Evolutionary conservation across 1,140 invertebrate species (phyloP), one percentile per base, ranked within the genome.

Genomic region (Atta cephalotes): DNA sequence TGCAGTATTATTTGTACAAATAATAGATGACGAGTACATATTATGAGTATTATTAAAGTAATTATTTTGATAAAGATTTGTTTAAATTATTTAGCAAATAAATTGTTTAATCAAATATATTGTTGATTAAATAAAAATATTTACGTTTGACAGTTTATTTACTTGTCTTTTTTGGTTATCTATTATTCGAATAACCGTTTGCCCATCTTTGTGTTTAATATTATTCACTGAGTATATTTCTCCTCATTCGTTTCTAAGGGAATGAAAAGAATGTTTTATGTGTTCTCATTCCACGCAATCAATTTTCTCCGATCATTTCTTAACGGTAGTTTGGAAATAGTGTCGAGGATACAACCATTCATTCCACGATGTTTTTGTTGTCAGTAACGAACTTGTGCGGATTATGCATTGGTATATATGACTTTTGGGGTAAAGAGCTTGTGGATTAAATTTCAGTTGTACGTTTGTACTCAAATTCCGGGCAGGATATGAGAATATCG

Each of bases 391-490:
- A 28, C 25, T n/a, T 58, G 9, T 45, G 39, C 21, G 35, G 31
- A 28, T 71, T 70, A 81, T 18, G 70, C 68, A 6, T 84, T 14
- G 53, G 53, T 18, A 21, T 31, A 45, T 31, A 39, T 25, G 35
- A 39, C 70, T 74, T 60, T 58, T 51, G 14, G 25, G 25, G n/a
- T 35, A 31, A 31, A 56, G 28, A 62, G 56, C 56, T 16, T 62
- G 68, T 76, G 39, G 56, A 84, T 84, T 74, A 72, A 84, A 84
- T 76, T 84, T 74, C 53, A 74, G 31, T 62, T 21, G 68, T 16
- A 35, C 39, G 12, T 62, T 45, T n/a, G 39, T 49, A 63, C 39
- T 74, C 70, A 76, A 84, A 84, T 84, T 84, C 39, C 25, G 12
- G 35, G n/a, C 10, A 63, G 39, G 35, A 51, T 58, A 16, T 76